phyloP scores from a whole-genome alignment of 2,888 invertebrate genomes.

The Hoplodrina ambigua region DNA sequence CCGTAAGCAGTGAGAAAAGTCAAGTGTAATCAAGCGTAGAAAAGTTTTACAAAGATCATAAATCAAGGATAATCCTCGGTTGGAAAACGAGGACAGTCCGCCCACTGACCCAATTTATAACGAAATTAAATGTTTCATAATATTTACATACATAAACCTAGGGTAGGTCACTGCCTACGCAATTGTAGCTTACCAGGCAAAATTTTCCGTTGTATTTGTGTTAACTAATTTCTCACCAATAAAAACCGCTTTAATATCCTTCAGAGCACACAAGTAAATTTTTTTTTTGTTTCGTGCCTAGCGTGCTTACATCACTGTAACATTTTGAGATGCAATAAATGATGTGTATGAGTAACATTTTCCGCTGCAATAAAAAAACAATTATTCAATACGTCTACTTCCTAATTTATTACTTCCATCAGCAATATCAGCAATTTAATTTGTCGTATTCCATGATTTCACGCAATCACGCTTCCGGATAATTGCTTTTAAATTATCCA shows the following conservation, averaged over 20 bases:
- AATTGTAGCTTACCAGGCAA: not conserved
- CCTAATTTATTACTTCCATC: too few species aligned
- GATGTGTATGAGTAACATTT: not conserved
- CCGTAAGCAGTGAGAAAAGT: not conserved
- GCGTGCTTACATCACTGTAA: not conserved
- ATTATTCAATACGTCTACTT: too few species aligned
- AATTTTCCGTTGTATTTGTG: not conserved
- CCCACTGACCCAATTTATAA: slow-evolving; percentile 1
- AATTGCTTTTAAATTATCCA: slow-evolving; percentile 25
- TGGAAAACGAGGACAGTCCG: slow-evolving; percentile 7
- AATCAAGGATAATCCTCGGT: slow-evolving; percentile 20
- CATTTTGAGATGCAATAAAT: too few species aligned
- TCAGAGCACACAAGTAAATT: not conserved
- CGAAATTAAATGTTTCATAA: slow-evolving; percentile 14
- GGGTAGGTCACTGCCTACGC: too few species aligned
- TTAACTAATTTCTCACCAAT: not conserved
- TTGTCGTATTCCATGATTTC: slow-evolving; percentile 1
- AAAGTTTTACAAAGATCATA: slow-evolving; percentile 17
- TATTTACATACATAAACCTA: slow-evolving; percentile 4
- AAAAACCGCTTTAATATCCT: not conserved
- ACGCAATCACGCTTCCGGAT: slow-evolving; percentile 7
- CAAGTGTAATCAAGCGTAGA: not conserved
- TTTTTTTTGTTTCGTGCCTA: too few species aligned
- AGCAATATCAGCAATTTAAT: too few species aligned
- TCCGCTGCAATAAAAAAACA: slow-evolving; percentile 14